These are phyloP conservation scores for Chondrosia reniformis DNA, from an alignment of 37 sponge, comb jelly and placozoan species.

Conservation along the genomic window DNA sequence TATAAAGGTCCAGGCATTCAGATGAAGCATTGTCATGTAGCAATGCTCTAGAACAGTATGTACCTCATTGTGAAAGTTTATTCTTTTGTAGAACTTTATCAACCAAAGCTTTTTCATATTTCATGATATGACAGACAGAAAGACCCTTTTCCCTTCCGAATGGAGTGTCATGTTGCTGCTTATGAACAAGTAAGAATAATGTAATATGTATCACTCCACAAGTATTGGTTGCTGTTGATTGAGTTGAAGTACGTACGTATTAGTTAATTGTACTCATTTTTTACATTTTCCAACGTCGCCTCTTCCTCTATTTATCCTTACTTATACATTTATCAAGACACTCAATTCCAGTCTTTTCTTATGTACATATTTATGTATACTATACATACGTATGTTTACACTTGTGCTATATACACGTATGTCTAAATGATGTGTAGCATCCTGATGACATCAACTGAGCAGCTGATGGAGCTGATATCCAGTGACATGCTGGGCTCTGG, in stretches of 20 bases:
- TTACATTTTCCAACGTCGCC: no score
- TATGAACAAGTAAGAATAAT: conserved; percentile 46
- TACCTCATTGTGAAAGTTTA: neutral
- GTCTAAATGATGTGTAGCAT: conserved; percentile 28
- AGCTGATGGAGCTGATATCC: conserved; percentile 41
- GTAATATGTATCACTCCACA: neutral
- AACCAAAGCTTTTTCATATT: conserved; percentile 46
- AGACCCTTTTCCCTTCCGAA: conserved; percentile 42
- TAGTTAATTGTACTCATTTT: no score
- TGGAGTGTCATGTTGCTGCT: conserved; percentile 55
- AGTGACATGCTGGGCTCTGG: conserved; percentile 55
- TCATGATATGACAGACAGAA: conserved; percentile 45
- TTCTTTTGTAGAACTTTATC: conserved; percentile 53
- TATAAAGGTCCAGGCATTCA: no score
- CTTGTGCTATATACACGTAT: neutral
- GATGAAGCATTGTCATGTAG: no score
- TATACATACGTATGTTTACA: neutral
- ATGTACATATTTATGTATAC: no score
- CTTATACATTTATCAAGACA: no score
- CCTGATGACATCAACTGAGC: conserved; percentile 31
- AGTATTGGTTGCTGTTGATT: neutral
- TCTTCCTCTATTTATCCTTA: no score
- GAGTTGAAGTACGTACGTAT: no score
- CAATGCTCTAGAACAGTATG: no score
- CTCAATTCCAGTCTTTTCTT: no score